Evolutionary conservation across 2,888 invertebrate species (phyloP).

Genomic region (Drosophila tanythrix): DNA sequence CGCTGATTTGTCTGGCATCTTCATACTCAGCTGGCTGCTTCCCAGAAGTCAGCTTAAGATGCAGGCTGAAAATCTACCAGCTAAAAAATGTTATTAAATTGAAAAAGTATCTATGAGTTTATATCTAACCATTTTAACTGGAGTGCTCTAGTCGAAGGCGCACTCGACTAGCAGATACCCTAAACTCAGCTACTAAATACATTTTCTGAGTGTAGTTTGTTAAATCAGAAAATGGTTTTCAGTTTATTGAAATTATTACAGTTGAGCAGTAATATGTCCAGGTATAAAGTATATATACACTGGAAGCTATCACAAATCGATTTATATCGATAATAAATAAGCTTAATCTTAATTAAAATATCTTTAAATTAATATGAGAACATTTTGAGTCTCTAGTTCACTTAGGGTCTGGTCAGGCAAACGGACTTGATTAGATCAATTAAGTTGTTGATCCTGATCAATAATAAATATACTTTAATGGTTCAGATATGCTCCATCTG

Average conservation of each 20-base stretch:
- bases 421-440: background rate
- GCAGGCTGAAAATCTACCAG: background rate
- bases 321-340: background rate
- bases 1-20: constrained; percentile 69
- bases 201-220: background rate
- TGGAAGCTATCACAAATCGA: background rate
- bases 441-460: background rate
- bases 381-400: background rate
- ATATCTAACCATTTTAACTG: background rate
- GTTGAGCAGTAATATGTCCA: background rate
- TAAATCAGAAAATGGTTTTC: rapidly evolving
- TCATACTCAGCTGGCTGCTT: constrained; percentile 15
- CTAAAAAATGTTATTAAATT: background rate
- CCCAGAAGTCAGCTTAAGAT: constrained; percentile 40
- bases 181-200: rapidly evolving
- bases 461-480: background rate
- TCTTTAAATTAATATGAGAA: too few relatives aligned
- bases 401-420: too few relatives aligned
- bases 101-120: background rate
- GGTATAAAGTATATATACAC: background rate
- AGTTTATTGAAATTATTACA: background rate
- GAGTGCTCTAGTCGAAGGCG: background rate
- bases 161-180: background rate
- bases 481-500: background rate
- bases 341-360: too few relatives aligned